Evolutionary conservation across 2,113 vertebrate species (phyloP), one percentile per base, ranked within the genome.

Genomic region (Pterophyllum scalare): DNA sequence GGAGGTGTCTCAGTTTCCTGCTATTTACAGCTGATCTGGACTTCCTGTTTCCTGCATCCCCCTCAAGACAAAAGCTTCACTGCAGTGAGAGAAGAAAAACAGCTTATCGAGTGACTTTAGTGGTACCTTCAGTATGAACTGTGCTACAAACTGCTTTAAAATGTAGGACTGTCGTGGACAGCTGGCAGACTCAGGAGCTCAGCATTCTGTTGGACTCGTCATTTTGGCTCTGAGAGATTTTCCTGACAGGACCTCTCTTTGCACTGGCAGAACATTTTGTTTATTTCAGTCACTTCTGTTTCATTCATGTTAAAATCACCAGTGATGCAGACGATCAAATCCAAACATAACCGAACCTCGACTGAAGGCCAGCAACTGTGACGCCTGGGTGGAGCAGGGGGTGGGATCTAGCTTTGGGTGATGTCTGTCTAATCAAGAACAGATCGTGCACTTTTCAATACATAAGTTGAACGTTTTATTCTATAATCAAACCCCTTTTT

Each of bases 1-100:
- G 82, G 85, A 82, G 77, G 64, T 35, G 33, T 82, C 35, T 38
- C 19, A n/a, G 38, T 31, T 80, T 91, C 86, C 84, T 82, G 79
- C 76, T 72, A 1, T 82, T 88, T 77, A 58, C 15, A 4, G 78
- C 79, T 59, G 61, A 82, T 62, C 78, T 67, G 67, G 19, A 80
- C 88, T 90, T 88, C 88, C 90, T 85, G 86, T 84, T 87, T 90
- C 94, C 89, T 96, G 95, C 92, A 94, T 88, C 72, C 26, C 56
- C 60, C n/a, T 75, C 75, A 2, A 79, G 26, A 86, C 77, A 81
- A 86, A 86, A 67, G 40, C 67, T 72, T 72, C 46, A 33, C 46
- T 54, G 46, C 67, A 54, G 3, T 14, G 6, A 72, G 67, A 3
- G 19, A 31, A 72, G 35, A 64, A 79, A 75, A 76, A 70, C 2